Evolutionary conservation across 2,113 vertebrate genomes (phyloP).

Genomic region (Oceanodroma tethys): DNA sequence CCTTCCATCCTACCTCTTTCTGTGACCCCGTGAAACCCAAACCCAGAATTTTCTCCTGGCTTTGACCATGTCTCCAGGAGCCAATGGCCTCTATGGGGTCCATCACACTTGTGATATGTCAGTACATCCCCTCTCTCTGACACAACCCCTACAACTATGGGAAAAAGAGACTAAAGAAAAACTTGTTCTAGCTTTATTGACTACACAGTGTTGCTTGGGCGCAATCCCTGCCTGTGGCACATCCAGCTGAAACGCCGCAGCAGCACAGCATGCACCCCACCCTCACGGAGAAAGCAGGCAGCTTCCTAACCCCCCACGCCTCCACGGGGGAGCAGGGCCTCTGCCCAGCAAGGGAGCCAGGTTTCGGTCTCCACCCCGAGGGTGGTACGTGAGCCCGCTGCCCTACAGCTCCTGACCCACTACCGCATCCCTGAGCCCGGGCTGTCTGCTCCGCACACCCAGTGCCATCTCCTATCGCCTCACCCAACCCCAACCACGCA

Average conservation of each 20-base stretch:
- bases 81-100: not conserved
- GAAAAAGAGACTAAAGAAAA: not conserved
- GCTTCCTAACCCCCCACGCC: not conserved
- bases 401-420: not conserved
- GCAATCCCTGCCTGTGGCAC: not conserved
- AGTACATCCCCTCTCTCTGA: not conserved
- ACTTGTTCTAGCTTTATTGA: constrained; percentile 40
- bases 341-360: not conserved
- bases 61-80: not conserved
- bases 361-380: not conserved
- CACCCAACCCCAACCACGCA: not conserved
- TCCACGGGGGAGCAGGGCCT: not conserved
- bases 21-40: not conserved
- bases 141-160: not conserved
- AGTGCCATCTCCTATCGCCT: not conserved
- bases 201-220: not conserved
- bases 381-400: not conserved
- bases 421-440: rapidly evolving
- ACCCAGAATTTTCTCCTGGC: not conserved
- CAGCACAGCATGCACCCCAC: not conserved
- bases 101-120: not conserved
- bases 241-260: not conserved
- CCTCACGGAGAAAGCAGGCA: not conserved
- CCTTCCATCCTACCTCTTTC: not conserved
- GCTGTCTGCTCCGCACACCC: not conserved